Percentiles rank a stretch among this genome's conserved stretches.
phyloP scores from a whole-genome alignment of 1,140 invertebrate species.

The Rhyacophila brunnea region DNA sequence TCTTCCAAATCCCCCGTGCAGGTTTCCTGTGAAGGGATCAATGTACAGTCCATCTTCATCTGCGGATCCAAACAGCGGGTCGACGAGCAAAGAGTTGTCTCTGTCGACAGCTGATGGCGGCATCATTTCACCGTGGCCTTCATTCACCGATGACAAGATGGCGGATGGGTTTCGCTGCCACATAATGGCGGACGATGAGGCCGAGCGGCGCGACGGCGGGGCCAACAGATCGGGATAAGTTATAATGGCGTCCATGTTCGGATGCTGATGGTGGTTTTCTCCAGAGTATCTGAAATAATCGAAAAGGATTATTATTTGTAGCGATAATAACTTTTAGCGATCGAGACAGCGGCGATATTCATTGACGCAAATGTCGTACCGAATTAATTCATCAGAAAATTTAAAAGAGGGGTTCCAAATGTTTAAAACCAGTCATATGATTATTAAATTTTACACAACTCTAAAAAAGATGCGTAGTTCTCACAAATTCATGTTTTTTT shows the following conservation, averaged over 20 bases:
- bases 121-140: background rate
- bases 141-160: background rate
- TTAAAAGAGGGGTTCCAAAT: no score
- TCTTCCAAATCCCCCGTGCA: slow-evolving; percentile 6
- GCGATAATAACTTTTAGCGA: no score
- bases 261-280: slow-evolving; percentile 30
- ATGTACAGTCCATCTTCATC: slow-evolving; percentile 7
- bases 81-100: background rate
- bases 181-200: background rate
- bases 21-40: slow-evolving; percentile 24
- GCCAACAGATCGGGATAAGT: slow-evolving; percentile 45
- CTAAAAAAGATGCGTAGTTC: no score
- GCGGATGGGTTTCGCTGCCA: slow-evolving; percentile 7
- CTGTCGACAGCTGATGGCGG: background rate
- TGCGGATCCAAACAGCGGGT: background rate
- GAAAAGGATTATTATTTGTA: no score
- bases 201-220: slow-evolving; percentile 36
- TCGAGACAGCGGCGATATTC: no score
- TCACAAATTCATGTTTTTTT: no score
- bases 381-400: no score
- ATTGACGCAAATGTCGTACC: no score
- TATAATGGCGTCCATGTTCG: slow-evolving; percentile 37
- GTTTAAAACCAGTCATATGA: no score
- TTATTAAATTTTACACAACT: no score
- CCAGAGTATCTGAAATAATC: slow-evolving; percentile 35